A percentile compares a stretch with the other conserved stretches of the same genome.
These are phyloP conservation scores for Pteromalus puparum DNA, from an alignment of 1,140 invertebrate species.

Conservation along the genomic window DNA sequence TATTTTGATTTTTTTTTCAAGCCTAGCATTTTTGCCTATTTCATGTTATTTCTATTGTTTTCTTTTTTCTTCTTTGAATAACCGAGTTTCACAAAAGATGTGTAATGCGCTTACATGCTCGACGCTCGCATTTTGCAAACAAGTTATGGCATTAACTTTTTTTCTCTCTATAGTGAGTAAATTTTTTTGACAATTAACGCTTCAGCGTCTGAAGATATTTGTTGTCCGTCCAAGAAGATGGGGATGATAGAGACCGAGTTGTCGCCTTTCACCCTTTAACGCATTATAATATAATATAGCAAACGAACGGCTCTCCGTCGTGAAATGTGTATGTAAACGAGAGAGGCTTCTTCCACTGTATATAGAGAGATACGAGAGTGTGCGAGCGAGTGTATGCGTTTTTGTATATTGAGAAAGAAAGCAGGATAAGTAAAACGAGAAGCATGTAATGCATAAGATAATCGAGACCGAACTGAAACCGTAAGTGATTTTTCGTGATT, in stretches of 20 bases:
- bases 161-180: background rate
- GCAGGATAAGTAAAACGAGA: constrained; percentile 44
- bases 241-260: constrained; percentile 17
- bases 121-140: constrained; percentile 23
- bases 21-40: background rate
- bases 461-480: constrained; percentile 29
- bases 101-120: background rate
- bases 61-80: too few relatives aligned
- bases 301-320: background rate
- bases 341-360: constrained; percentile 27
- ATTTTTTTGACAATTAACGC: background rate
- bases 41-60: background rate
- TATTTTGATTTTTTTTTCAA: background rate
- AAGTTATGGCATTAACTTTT: constrained; percentile 18
- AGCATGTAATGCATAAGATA: constrained; percentile 23
- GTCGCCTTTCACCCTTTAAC: constrained; percentile 8
- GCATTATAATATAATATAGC: background rate
- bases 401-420: constrained; percentile 6
- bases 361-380: constrained; percentile 11
- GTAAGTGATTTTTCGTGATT: constrained; percentile 65
- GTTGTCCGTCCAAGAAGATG: background rate
- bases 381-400: constrained; percentile 22
- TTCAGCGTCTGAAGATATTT: constrained; percentile 5
- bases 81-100: background rate
- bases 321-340: constrained; percentile 42